phyloP scores from a whole-genome alignment of 2,113 vertebrate genomes.

The Nycticorax nycticorax region DNA sequence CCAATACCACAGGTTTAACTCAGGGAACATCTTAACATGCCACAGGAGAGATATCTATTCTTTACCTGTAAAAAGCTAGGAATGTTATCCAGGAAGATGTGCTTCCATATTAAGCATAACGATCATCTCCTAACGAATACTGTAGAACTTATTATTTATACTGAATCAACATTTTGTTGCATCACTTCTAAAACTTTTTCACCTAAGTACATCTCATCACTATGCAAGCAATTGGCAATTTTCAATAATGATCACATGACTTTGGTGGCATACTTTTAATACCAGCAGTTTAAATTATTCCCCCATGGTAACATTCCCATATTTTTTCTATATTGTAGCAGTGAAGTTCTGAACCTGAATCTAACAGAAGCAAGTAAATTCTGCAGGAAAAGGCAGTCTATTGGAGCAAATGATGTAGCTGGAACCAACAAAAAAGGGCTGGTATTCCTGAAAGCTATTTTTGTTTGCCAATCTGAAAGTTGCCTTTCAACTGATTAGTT shows the following conservation, averaged over 20 bases:
- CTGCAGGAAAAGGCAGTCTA: background rate
- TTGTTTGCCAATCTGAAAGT: background rate
- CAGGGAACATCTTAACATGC: background rate
- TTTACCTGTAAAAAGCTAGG: background rate
- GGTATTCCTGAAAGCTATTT: background rate
- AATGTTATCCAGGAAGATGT: background rate
- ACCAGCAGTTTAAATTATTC: background rate
- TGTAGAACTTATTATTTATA: background rate
- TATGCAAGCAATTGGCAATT: background rate
- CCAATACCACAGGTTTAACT: background rate
- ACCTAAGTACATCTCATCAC: background rate
- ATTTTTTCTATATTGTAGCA: background rate
- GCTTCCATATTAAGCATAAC: background rate
- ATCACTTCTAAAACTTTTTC: background rate
- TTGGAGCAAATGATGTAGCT: background rate
- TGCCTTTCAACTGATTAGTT: background rate
- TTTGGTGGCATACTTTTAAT: background rate
- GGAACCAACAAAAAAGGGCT: background rate
- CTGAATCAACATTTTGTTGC: background rate
- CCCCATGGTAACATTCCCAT: background rate
- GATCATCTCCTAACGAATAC: background rate
- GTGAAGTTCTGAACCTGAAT: background rate
- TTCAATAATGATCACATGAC: background rate
- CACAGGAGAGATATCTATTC: background rate
- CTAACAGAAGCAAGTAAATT: background rate